Evolutionary conservation across 1,140 invertebrate species (phyloP).

Genomic region (Drosophila sp.): DNA sequence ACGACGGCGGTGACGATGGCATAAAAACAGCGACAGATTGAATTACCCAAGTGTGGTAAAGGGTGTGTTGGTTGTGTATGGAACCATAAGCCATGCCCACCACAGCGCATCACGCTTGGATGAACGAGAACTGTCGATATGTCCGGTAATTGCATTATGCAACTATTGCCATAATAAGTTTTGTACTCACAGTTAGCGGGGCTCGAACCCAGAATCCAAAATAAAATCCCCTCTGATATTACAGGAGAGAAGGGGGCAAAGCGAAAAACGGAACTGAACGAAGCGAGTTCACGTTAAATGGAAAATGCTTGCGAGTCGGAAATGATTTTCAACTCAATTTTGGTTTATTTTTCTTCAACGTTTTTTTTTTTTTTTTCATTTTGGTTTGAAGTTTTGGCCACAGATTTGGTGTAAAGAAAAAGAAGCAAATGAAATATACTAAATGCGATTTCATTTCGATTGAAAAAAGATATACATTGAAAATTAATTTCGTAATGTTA

Average conservation of each 20-base stretch:
- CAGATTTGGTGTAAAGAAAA: constrained; percentile 56
- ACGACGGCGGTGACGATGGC: constrained; percentile 21
- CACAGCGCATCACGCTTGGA: constrained; percentile 47
- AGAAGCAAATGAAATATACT: constrained; percentile 4
- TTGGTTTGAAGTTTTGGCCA: constrained; percentile 47
- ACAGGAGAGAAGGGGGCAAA: neutral
- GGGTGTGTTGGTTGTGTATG: constrained; percentile 13
- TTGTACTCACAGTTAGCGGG: constrained; percentile 61
- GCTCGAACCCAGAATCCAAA: constrained; percentile 27
- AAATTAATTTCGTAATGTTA: neutral
- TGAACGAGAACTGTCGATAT: constrained; percentile 63
- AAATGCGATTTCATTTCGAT: constrained; percentile 17
- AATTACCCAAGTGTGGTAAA: constrained; percentile 63
- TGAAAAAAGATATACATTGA: neutral
- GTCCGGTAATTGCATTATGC: constrained; percentile 80
- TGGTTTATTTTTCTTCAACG: constrained; percentile 14
- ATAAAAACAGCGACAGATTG: constrained; percentile 77
- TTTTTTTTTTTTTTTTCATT: neutral
- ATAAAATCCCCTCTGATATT: neutral
- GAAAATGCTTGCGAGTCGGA: constrained; percentile 61
- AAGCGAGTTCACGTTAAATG: constrained; percentile 22
- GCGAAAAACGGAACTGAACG: neutral
- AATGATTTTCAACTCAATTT: constrained; percentile 69
- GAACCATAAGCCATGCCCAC: constrained; percentile 13
- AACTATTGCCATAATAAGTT: constrained; percentile 81